Evolutionary conservation across 1,140 invertebrate genomes (phyloP).

Genomic region (Trichonephila clavata): DNA sequence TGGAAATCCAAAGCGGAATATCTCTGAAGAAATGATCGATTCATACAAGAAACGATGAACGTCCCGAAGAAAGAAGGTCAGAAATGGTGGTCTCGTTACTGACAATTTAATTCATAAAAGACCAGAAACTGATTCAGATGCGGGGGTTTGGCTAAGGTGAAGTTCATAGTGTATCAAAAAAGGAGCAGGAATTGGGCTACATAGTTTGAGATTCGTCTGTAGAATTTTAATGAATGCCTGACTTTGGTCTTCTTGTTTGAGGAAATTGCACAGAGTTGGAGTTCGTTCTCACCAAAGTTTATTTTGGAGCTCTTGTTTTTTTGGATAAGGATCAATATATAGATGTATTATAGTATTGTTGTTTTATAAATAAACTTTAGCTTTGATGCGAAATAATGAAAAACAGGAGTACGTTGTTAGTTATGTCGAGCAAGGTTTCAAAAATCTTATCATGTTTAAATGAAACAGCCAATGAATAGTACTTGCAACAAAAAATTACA

Average conservation of each 20-base stretch:
- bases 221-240: not conserved
- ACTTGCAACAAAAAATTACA: no score
- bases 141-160: not conserved
- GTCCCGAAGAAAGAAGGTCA: not conserved
- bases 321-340: not conserved
- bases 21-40: not conserved
- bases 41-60: not conserved
- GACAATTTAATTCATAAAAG: constrained; percentile 38
- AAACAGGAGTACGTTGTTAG: no score
- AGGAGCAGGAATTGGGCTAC: not conserved
- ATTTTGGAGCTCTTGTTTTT: not conserved
- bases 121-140: not conserved
- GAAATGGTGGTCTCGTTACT: not conserved
- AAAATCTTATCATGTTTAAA: no score
- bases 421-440: no score
- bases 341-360: not conserved
- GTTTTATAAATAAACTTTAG: not conserved
- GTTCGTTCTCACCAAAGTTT: not conserved
- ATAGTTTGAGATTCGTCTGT: not conserved
- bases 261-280: not conserved
- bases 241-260: not conserved
- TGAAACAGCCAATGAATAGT: no score
- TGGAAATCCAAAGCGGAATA: not conserved
- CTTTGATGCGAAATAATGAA: no score
- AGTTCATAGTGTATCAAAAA: not conserved